These are phyloP conservation scores for Tragelaphus scriptus DNA, from an alignment of 2,113 vertebrate species.

Conservation along the genomic window DNA sequence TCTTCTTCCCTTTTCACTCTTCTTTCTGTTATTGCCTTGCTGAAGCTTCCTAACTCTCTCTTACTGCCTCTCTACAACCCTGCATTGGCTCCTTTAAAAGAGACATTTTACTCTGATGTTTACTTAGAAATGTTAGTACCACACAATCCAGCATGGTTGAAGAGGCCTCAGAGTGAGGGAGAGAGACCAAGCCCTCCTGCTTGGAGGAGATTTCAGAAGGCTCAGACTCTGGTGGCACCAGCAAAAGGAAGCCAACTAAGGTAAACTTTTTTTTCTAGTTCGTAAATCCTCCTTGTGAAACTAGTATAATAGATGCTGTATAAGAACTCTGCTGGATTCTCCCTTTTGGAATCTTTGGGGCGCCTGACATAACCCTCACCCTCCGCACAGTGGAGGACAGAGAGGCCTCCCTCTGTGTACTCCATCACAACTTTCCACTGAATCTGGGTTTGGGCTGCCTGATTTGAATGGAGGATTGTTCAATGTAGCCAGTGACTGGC, in stretches of 20 bases:
- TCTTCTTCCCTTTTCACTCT: neutral
- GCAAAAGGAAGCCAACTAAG: constrained; percentile 13
- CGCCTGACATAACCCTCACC: constrained; percentile 42
- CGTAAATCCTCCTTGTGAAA: constrained; percentile 34
- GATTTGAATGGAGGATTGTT: constrained; percentile 70
- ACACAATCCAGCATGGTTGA: neutral
- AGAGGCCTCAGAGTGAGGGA: neutral
- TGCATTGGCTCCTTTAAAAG: neutral
- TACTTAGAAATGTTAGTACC: constrained; percentile 43
- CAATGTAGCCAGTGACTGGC: constrained; percentile 28
- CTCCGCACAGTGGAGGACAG: neutral
- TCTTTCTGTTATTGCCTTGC: neutral
- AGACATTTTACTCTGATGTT: constrained; percentile 53
- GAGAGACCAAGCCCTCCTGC: neutral
- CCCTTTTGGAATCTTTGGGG: constrained; percentile 44
- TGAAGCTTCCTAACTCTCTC: neutral
- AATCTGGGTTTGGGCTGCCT: constrained; percentile 29
- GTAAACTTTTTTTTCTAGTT: neutral
- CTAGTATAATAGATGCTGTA: constrained; percentile 53
- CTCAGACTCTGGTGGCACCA: neutral
- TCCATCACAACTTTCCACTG: constrained; percentile 38
- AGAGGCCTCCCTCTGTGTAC: constrained; percentile 51
- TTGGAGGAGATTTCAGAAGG: neutral
- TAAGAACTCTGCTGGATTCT: constrained; percentile 25
- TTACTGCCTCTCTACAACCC: neutral